Evolutionary conservation across 92 coral and sea anemone species (phyloP).

Genomic region (Bergia puertoricense): DNA sequence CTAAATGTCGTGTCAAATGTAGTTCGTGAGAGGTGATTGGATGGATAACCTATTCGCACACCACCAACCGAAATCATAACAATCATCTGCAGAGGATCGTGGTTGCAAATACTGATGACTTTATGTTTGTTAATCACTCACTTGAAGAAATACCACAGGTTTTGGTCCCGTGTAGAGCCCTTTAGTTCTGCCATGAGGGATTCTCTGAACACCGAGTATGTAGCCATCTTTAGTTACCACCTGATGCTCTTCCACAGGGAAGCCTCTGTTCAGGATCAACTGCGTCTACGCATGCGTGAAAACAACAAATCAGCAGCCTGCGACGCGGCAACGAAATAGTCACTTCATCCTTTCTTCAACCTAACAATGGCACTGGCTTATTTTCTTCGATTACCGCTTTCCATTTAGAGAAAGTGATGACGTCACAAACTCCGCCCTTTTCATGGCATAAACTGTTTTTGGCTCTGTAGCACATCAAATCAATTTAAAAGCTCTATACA

Average conservation of each 20-base stretch:
- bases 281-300: conserved; percentile 25
- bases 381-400: no score
- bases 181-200: conserved; percentile 20
- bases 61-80: background rate
- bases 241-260: conserved; percentile 39
- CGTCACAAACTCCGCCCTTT: no score
- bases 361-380: no score
- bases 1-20: no score
- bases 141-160: conserved; percentile 41
- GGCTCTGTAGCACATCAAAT: no score
- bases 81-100: no score
- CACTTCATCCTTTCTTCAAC: background rate
- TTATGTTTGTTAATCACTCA: background rate
- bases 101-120: no score
- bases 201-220: conserved; percentile 40
- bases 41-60: background rate
- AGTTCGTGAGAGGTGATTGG: conserved; percentile 4
- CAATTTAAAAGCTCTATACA: no score
- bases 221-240: conserved; percentile 33
- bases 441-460: no score
- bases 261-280: conserved; percentile 30
- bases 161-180: conserved; percentile 28
- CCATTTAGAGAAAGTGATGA: no score
- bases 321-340: background rate
- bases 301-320: background rate